These are phyloP conservation scores for Aspidapion aeneum DNA, from an alignment of 2,888 invertebrate species.

Conservation along the genomic window DNA sequence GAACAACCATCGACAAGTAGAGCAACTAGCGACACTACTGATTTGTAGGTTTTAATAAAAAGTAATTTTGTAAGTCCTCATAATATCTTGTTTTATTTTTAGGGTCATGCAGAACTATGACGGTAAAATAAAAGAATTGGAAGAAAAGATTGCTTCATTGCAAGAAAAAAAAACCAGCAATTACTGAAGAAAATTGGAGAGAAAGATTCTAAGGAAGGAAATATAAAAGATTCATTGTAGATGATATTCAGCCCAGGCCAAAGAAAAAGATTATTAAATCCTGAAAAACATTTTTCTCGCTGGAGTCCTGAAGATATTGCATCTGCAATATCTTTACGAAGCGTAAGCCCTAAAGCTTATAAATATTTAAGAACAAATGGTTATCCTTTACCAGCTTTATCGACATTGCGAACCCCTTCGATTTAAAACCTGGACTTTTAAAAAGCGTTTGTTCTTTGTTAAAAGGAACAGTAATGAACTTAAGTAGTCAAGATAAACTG, in stretches of 20 bases:
- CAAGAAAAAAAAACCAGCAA: not conserved
- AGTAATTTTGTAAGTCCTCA: not conserved
- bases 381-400: constrained; percentile 21
- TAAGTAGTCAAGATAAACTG: constrained; percentile 12
- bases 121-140: not conserved
- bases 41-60: no score
- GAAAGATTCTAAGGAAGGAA: no score
- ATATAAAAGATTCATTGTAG: not conserved
- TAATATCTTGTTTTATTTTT: not conserved
- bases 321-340: constrained; percentile 15
- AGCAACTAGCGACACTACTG: not conserved
- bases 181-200: not conserved
- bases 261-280: constrained; percentile 13
- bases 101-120: not conserved
- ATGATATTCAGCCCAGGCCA: constrained; percentile 21
- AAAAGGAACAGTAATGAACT: not conserved
- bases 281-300: constrained; percentile 7
- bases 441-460: constrained; percentile 3
- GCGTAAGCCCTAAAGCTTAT: constrained; percentile 27
- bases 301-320: constrained; percentile 20
- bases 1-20: not conserved
- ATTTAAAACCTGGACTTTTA: no score
- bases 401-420: constrained; percentile 3
- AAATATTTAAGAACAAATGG: constrained; percentile 21
- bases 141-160: not conserved